Evolutionary conservation across 2,113 vertebrate species (phyloP), one percentile per base, ranked within the genome.

Genomic region (Geococcyx californianus): DNA sequence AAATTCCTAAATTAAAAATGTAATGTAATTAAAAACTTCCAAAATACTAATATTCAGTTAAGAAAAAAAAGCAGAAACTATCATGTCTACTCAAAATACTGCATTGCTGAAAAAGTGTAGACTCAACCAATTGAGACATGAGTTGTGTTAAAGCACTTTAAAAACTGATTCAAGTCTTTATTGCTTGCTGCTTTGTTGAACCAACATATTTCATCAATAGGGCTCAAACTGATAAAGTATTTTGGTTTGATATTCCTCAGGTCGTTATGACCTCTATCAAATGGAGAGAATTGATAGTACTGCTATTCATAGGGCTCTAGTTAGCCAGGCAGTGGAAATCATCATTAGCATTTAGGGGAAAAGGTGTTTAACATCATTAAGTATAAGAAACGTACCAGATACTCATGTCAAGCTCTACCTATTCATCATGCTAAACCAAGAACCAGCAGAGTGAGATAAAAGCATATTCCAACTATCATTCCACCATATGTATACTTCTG

Each of bases 131-230:
- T 10, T 23, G 55, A n/a, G 31, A 44, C 33, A 26, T 24, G 12
- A 60, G 15, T 14, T 21, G 3, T 26, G 52, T 55, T 60, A 70
- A 84, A 79, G 24, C 18, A 31, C 25, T 60, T 63, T 16, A 19
- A 70, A 59, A 62, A 45, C 16, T 51, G 26, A 64, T 69, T 38
- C 33, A 73, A 44, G 78, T 26, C 54, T 64, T 77, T 34, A 4
- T n/a, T 34, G 12, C 29, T 38, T 45, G 20, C 13, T 15, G 9
- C 59, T 67, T 44, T 73, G 18, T 64, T 60, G 25, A 72, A 81
- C 21, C 34, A 51, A 17, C 0, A 0, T 42, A 26, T 64, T 84
- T 62, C 10, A 24, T 55, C 13, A 52, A 7, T 38, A 75, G 19
- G 14, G 13, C 31, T 86, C 34, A 70, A 63, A 79, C 36, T 58